Evolutionary conservation across 1,140 invertebrate species (phyloP).

Genomic region (Drosophila tristis): DNA sequence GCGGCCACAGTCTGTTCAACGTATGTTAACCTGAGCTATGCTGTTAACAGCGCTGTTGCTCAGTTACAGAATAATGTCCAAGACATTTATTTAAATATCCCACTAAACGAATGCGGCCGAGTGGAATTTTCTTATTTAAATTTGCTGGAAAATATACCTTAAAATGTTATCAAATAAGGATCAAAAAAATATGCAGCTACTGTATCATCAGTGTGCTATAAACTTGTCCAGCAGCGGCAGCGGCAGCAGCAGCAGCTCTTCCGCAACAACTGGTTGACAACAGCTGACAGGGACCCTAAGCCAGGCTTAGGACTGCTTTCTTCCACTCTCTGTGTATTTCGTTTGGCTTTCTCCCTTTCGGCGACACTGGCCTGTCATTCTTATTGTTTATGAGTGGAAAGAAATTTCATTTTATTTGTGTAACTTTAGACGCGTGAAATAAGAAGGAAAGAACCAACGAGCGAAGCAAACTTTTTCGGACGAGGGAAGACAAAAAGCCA

Average conservation of each 20-base stretch:
- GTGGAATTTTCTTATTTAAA: too few relatives aligned
- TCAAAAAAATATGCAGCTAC: too few relatives aligned
- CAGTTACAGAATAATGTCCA: too few relatives aligned
- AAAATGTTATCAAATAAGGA: too few relatives aligned
- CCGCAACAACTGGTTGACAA: slow-evolving; percentile 24
- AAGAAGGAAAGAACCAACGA: slow-evolving; percentile 25
- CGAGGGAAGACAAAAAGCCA: slow-evolving; percentile 14
- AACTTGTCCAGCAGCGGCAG: background rate
- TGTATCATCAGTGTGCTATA: too few relatives aligned
- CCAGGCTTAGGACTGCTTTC: background rate
- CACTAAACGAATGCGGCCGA: too few relatives aligned
- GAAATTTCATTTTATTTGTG: slow-evolving; percentile 51
- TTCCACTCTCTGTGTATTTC: background rate
- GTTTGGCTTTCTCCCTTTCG: background rate
- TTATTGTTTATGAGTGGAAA: slow-evolving; percentile 54
- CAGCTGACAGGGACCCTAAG: slow-evolving; percentile 14
- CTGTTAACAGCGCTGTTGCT: too few relatives aligned
- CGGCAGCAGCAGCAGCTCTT: background rate
- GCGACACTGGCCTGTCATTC: slow-evolving; percentile 33
- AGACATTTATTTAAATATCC: too few relatives aligned
- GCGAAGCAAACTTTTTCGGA: slow-evolving; percentile 15
- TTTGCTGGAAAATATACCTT: too few relatives aligned
- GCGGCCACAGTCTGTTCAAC: too few relatives aligned
- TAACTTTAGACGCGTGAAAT: slow-evolving; percentile 47
- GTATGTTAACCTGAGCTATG: too few relatives aligned